Conservation (phyloP, 1,140 invertebrate genomes). For the Hypsibius dujardini region DNA sequence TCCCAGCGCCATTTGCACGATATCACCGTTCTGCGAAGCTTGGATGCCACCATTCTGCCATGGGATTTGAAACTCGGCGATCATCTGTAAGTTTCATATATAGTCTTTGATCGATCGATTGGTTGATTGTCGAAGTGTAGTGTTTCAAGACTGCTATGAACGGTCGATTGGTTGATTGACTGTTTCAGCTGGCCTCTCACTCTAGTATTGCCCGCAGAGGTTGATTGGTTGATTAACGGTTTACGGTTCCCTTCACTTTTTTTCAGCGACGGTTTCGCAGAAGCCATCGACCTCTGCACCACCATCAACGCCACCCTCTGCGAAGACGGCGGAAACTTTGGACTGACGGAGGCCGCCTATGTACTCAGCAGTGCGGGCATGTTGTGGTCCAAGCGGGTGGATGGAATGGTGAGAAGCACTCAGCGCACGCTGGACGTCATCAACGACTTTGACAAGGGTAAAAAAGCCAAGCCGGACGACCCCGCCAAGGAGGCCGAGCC, state of each 20-base stretch:
- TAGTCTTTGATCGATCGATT: too few species aligned
- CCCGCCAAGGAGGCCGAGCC: not conserved
- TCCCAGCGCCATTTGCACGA: not conserved
- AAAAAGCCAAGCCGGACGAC: not conserved
- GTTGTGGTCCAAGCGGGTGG: not conserved
- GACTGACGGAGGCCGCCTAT: not conserved
- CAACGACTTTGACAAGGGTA: not conserved
- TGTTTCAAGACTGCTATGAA: too few species aligned
- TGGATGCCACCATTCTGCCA: not conserved
- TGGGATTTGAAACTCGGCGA: not conserved
- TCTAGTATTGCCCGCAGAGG: too few species aligned
- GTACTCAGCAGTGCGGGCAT: not conserved
- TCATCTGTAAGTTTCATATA: not conserved
- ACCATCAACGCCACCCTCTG: not conserved
- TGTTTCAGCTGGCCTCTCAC: too few species aligned
- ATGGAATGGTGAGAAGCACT: not conserved
- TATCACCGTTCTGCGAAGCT: not conserved
- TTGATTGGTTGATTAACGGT: too few species aligned
- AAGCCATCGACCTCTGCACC: not conserved
- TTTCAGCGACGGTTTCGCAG: not conserved
- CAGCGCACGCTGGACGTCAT: not conserved
- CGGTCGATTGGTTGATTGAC: too few species aligned
- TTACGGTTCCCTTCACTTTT: not conserved
- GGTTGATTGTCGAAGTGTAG: too few species aligned
- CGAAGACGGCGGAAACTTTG: slow-evolving; percentile 5